Evolutionary conservation across 2,888 invertebrate species (phyloP).

Genomic region (Diloba caeruleocephala): DNA sequence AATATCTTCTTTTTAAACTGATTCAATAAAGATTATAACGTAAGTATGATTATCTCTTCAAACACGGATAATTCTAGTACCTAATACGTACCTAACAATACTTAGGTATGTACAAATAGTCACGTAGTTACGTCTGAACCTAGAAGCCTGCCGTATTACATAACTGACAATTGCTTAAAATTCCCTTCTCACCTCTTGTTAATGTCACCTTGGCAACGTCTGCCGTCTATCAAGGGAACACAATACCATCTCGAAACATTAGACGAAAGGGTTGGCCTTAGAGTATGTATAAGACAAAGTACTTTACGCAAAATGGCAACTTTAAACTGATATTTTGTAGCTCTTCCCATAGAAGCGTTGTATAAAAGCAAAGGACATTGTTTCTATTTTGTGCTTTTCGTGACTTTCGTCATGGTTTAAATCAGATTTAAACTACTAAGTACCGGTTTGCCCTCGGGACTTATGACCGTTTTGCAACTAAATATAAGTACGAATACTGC

Average conservation of each 20-base stretch:
- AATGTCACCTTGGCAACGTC: constrained; percentile 40
- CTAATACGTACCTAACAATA: neutral
- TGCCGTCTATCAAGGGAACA: constrained; percentile 42
- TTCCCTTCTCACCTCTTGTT: constrained; percentile 35
- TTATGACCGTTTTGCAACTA: no score
- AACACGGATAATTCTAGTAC: neutral
- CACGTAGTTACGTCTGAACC: constrained; percentile 9
- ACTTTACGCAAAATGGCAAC: no score
- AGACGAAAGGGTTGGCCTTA: constrained; percentile 20
- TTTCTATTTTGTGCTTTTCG: no score
- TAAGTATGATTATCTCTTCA: neutral
- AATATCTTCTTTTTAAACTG: neutral
- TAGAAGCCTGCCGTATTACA: constrained; percentile 38
- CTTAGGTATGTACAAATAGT: constrained; percentile 4
- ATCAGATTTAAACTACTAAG: no score
- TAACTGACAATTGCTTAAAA: constrained; percentile 39
- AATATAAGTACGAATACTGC: no score
- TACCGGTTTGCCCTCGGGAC: no score
- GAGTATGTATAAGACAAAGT: neutral
- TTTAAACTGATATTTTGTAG: no score
- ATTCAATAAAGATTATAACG: neutral
- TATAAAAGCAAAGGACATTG: no score
- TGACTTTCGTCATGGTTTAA: no score
- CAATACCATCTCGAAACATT: constrained; percentile 40
- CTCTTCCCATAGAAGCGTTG: no score